These are phyloP conservation scores for Bradypus variegatus DNA, from an alignment of 2,797 vertebrate species.

Conservation along the genomic window DNA sequence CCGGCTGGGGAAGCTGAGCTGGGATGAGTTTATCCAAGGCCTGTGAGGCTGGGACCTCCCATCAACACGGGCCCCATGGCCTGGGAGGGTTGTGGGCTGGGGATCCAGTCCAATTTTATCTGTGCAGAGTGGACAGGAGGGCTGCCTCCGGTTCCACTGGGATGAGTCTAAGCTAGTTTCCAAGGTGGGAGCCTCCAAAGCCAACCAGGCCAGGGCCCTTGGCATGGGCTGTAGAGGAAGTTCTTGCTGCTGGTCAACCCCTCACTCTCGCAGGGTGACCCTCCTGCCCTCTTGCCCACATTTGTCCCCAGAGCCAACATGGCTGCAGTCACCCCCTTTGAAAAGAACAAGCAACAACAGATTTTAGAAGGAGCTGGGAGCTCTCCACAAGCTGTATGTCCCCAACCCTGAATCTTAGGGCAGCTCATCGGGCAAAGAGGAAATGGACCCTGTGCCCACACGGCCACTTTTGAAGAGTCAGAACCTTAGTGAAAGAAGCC, in stretches of 20 bases:
- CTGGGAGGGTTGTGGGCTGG: not conserved
- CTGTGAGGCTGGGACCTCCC: not conserved
- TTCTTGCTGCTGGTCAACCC: not conserved
- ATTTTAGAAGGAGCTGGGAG: not conserved
- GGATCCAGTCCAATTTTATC: not conserved
- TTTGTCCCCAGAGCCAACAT: not conserved
- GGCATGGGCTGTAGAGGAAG: not conserved
- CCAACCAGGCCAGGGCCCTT: not conserved
- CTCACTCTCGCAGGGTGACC: not conserved
- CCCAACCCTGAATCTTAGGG: not conserved
- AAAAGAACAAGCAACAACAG: not conserved
- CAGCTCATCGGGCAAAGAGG: not conserved
- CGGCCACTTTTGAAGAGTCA: not conserved
- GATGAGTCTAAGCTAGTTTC: not conserved
- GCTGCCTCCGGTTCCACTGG: not conserved
- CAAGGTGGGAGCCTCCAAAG: not conserved
- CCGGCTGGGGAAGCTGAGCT: fast-evolving
- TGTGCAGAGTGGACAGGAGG: not conserved
- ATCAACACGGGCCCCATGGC: not conserved
- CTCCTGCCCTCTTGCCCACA: not conserved
- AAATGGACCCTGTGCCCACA: not conserved
- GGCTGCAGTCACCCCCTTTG: not conserved
- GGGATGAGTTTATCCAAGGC: not conserved
- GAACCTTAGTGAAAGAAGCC: not conserved
- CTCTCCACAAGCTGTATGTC: not conserved